Percentiles rank a stretch among this genome's conserved stretches.
phyloP scores from a whole-genome alignment of 2,888 invertebrate species.

The Nephrocerus scutellatus region DNA sequence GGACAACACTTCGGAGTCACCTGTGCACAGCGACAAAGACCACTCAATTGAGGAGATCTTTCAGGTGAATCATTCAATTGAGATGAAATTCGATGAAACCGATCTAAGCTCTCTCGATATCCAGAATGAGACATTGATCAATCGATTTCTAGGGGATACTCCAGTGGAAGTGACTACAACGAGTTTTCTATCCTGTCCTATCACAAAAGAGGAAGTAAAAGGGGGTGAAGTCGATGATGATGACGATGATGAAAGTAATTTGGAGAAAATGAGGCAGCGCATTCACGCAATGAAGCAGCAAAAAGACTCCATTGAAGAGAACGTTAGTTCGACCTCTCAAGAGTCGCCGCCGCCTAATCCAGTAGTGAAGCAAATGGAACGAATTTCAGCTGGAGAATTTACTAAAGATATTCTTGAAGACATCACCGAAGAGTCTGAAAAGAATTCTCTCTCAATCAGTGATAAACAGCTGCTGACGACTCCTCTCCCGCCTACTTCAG shows the following conservation, averaged over 20 bases:
- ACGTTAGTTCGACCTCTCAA: constrained; percentile 13
- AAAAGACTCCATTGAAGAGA: constrained; percentile 16
- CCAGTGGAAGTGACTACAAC: constrained; percentile 6
- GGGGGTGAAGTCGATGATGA: constrained; percentile 22
- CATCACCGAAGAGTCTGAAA: constrained; percentile 47
- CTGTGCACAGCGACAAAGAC: constrained; percentile 35
- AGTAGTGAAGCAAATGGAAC: constrained; percentile 44
- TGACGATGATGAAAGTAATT: constrained; percentile 36
- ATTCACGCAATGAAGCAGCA: constrained; percentile 38
- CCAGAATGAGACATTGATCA: constrained; percentile 30
- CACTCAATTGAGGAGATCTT: constrained; percentile 42
- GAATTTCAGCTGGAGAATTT: constrained; percentile 37
- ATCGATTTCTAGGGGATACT: constrained; percentile 24
- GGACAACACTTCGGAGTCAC: constrained; percentile 19
- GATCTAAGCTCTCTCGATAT: constrained; percentile 28
- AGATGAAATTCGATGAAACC: constrained; percentile 36
- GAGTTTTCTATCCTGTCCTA: neutral
- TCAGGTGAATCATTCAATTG: constrained; percentile 39
- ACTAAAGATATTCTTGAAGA: constrained; percentile 45
- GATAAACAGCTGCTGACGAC: constrained; percentile 34
- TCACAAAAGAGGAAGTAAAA: constrained; percentile 6
- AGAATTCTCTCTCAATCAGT: constrained; percentile 32
- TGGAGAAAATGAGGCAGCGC: constrained; percentile 38
- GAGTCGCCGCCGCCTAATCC: too few relatives aligned
- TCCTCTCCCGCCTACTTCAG: constrained; percentile 3